Evolutionary conservation across 2,888 invertebrate genomes (phyloP).

Genomic region (Hydropsyche betteni): DNA sequence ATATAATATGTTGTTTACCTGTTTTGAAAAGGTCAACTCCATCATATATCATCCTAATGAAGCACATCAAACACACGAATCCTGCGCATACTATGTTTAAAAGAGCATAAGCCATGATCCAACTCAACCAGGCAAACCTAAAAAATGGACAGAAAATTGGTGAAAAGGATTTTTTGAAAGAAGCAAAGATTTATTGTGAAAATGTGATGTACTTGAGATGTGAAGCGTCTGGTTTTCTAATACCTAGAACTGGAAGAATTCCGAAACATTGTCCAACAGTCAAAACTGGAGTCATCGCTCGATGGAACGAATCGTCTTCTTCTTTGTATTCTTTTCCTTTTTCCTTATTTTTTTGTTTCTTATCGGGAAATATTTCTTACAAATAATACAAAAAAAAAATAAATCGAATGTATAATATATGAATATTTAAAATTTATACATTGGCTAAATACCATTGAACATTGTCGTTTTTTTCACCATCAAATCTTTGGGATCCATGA

Average conservation of each 20-base stretch:
- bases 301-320: conserved; percentile 38
- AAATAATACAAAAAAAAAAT: conserved; percentile 25
- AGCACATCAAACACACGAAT: background rate
- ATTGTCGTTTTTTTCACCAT: conserved; percentile 34
- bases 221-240: conserved; percentile 52
- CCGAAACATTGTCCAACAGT: conserved; percentile 57
- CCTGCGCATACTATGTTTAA: background rate
- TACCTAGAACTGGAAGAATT: conserved; percentile 55
- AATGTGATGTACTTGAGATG: conserved; percentile 53
- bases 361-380: conserved; percentile 49
- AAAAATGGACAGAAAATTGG: background rate
- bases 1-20: background rate
- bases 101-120: background rate
- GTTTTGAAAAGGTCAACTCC: conserved; percentile 33
- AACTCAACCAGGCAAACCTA: conserved; percentile 28
- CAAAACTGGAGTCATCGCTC: conserved; percentile 53
- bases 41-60: background rate
- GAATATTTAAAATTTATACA: background rate
- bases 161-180: no score
- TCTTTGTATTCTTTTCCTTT: conserved; percentile 25
- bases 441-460: conserved; percentile 42
- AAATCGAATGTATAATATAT: no score
- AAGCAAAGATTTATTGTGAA: no score
- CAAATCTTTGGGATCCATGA: background rate
- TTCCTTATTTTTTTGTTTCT: conserved; percentile 21